phyloP scores from a whole-genome alignment of 2,888 invertebrate species.

The Cephonodes hylas region DNA sequence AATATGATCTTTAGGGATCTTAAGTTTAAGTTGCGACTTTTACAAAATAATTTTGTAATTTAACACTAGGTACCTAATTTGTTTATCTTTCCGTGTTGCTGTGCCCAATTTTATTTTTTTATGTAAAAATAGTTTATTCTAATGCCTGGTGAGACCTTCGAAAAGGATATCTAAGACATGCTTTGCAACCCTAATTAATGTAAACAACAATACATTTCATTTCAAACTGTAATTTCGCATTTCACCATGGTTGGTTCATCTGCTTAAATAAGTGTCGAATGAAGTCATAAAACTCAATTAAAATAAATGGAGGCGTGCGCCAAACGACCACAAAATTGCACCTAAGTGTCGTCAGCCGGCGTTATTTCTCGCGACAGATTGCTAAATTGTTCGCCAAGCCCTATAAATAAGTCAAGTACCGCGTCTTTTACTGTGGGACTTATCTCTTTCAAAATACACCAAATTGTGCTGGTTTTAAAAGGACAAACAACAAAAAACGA shows the following conservation, averaged over 20 bases:
- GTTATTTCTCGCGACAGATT: neutral
- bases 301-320: conserved; percentile 15
- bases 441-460: neutral
- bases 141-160: too few relatives aligned
- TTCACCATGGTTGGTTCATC: neutral
- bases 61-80: too few relatives aligned
- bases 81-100: too few relatives aligned
- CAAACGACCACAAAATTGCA: conserved; percentile 21
- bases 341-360: neutral
- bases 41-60: too few relatives aligned
- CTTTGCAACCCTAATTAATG: too few relatives aligned
- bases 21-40: neutral
- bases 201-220: too few relatives aligned
- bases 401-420: neutral
- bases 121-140: too few relatives aligned
- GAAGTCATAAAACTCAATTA: conserved; percentile 30
- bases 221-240: conserved; percentile 15
- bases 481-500: too few relatives aligned
- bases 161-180: too few relatives aligned
- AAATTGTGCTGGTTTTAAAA: too few relatives aligned
- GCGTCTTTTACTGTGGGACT: neutral
- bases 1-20: neutral
- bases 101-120: too few relatives aligned
- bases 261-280: conserved; percentile 20
- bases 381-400: conserved; percentile 2